Conservation (phyloP, 2,113 vertebrate genomes). For the Candoia aspera region DNA sequence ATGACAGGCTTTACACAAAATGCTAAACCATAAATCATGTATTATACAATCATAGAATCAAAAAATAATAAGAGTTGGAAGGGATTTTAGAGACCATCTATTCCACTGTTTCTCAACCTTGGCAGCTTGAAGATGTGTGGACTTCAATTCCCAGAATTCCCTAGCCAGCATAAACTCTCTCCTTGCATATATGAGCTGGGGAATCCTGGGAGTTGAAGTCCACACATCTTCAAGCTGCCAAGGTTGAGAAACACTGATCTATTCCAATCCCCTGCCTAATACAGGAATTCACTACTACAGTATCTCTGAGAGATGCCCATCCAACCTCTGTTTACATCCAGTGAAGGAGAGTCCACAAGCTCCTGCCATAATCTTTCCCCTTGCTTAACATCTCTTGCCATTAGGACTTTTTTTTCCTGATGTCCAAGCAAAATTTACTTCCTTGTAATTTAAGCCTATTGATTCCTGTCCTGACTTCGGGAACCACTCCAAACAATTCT, state of each 20-base stretch:
- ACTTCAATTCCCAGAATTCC: too few relatives aligned
- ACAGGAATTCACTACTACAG: not conserved
- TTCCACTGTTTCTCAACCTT: not conserved
- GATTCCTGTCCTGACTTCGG: not conserved
- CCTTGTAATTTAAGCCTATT: not conserved
- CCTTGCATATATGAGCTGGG: too few relatives aligned
- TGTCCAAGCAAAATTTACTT: not conserved
- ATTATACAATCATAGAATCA: not conserved
- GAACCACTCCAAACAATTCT: not conserved
- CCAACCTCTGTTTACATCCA: not conserved
- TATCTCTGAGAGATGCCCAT: not conserved
- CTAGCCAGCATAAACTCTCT: too few relatives aligned
- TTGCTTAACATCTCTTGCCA: not conserved
- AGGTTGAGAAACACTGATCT: not conserved
- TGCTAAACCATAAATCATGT: not conserved
- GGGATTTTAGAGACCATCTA: not conserved
- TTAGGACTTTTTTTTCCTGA: not conserved
- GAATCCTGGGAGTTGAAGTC: too few relatives aligned
- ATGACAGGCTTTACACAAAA: not conserved
- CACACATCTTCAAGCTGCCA: too few relatives aligned
- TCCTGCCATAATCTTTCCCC: not conserved
- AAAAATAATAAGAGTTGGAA: not conserved
- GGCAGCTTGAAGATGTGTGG: too few relatives aligned
- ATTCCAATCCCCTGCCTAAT: not conserved
- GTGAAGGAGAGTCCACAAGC: not conserved